Percentiles rank a stretch among this genome's conserved stretches.
Conservation (phyloP, 2,113 vertebrate genomes). For the Aphyosemion australe region DNA sequence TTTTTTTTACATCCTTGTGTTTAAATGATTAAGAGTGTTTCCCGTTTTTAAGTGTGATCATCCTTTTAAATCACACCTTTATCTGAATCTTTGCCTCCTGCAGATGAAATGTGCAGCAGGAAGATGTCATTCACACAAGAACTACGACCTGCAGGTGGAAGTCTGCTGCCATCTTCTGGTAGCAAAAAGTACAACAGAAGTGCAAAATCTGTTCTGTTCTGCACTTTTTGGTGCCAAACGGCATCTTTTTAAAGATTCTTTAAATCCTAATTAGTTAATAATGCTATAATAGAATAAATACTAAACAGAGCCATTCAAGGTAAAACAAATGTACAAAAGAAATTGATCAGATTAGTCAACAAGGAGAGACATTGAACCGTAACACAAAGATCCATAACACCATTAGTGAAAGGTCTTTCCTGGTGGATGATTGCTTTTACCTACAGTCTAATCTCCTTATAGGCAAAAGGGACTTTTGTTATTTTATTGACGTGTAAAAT, state of each 20-base stretch:
- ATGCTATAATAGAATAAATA: background rate
- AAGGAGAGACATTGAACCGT: background rate
- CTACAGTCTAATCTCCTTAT: background rate
- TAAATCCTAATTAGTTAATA: background rate
- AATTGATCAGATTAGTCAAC: background rate
- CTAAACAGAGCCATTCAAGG: background rate
- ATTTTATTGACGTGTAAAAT: too few species aligned
- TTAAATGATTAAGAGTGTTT: conserved; percentile 29
- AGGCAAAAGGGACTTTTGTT: background rate
- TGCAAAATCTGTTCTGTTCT: too few species aligned
- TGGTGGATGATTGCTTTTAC: too few species aligned
- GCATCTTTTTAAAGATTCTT: background rate
- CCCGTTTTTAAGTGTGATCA: conserved; percentile 30
- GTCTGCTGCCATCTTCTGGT: conserved; percentile 76
- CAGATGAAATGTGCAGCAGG: conserved; percentile 14
- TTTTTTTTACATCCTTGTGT: conserved; percentile 33
- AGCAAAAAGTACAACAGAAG: background rate
- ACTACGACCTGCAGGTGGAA: conserved; percentile 19
- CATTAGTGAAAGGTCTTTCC: background rate
- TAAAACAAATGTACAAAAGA: background rate
- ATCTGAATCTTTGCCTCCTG: conserved; percentile 15
- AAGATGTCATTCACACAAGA: conserved; percentile 18
- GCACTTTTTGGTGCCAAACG: too few species aligned
- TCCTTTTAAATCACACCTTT: conserved; percentile 40
- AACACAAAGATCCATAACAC: background rate